These are phyloP conservation scores for Ptyas mucosa DNA, from an alignment of 2,113 vertebrate species.

Conservation along the genomic window DNA sequence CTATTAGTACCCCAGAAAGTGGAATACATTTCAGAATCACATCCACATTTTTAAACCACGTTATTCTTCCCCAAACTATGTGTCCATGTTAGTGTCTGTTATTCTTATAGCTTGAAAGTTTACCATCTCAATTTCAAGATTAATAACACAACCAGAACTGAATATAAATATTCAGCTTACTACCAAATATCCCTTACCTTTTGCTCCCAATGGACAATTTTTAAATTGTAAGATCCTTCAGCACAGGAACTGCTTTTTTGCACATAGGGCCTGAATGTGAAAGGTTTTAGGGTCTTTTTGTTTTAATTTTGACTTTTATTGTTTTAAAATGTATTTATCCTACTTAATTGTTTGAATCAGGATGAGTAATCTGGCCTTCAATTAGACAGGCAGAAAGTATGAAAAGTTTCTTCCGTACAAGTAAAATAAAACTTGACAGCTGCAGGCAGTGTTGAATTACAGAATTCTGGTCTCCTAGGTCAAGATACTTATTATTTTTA, in stretches of 20 bases:
- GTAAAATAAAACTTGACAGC: not conserved
- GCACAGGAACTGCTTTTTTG: not conserved
- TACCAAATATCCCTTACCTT: not conserved
- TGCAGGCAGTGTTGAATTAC: not conserved
- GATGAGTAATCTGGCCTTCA: not conserved
- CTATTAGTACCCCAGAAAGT: not conserved
- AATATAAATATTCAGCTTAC: not conserved
- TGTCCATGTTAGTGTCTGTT: not conserved
- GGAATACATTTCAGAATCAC: not conserved
- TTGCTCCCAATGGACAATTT: not conserved
- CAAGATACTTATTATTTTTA: not conserved
- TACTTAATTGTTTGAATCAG: not conserved
- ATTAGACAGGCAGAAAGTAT: not conserved
- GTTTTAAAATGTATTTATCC: not conserved
- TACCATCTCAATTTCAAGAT: not conserved
- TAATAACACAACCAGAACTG: not conserved
- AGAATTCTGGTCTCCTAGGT: not conserved
- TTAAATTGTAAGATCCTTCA: not conserved
- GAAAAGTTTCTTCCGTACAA: not conserved
- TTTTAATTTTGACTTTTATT: not conserved
- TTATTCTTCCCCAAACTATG: not conserved
- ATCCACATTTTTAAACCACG: not conserved
- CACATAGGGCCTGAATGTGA: not conserved
- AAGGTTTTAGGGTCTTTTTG: not conserved
- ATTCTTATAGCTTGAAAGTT: not conserved